Evolutionary conservation across 2,113 vertebrate genomes (phyloP), one percentile per base, ranked within the genome.

Genomic region (Psophia crepitans): DNA sequence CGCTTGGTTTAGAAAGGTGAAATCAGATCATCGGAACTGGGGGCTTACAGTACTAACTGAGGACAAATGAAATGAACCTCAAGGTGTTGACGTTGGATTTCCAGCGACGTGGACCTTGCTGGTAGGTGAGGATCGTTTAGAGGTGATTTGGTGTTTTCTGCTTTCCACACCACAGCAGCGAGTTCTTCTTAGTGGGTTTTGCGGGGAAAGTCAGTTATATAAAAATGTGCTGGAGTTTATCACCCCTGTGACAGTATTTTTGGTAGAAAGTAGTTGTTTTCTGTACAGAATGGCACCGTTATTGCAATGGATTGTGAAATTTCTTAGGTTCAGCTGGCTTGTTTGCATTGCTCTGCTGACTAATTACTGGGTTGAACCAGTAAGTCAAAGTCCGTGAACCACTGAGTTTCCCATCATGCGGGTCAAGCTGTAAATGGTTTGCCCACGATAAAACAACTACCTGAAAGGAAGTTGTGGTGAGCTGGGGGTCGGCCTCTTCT

Each of bases 1-100:
- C 21, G 14, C 12, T 64, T 56, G 30, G 9, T 82, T 93, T 64
- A 26, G 39, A 79, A 76, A 68, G 21, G 23, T 23, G 32, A 76
- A 89, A 70, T 57, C 0, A 0, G 30, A 24, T 44, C 0, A 1
- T 56, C 12, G 27, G 10, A 51, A 18, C 30, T 27, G 39, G 10
- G 15, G 14, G 7, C 26, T 75, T 41, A 27, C 6, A 11, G 23
- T 28, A 15, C 24, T 48, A 16, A 16, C 23, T 73, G 49, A 60
- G 20, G 19, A 24, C 19, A 24, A 37, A 41, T 30, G 49, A 63
- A 43, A 46, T 10, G 18, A 39, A 23, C 43, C 37, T 57, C 23
- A 2, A 22, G 28, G 44, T 37, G n/a, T 12, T 84, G 78, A 37
- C 1, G 2, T 61, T 69, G 1, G 4, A 10, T 61, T 92, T 74